A percentile compares a stretch with the other conserved stretches of the same genome.
These are phyloP conservation scores for Ceratoteleas bidentatus DNA, from an alignment of 1,140 invertebrate species.

Conservation along the genomic window DNA sequence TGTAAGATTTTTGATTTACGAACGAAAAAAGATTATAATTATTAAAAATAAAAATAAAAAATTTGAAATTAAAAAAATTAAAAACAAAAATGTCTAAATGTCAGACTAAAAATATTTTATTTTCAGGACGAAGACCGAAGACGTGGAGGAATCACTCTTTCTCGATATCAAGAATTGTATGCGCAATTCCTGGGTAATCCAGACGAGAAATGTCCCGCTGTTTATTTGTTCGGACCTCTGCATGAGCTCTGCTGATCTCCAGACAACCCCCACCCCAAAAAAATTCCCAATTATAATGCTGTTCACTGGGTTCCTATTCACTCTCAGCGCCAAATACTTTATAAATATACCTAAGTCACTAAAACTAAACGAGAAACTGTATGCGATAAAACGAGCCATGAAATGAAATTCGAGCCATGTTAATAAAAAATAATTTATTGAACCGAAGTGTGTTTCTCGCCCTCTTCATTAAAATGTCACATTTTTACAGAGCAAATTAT, in stretches of 20 bases:
- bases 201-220: conserved; percentile 86
- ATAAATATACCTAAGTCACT: conserved; percentile 18
- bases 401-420: conserved; percentile 9
- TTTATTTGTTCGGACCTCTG: conserved; percentile 90
- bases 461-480: conserved; percentile 22
- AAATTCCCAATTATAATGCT: conserved; percentile 24
- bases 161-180: conserved; percentile 91
- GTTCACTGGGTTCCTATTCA: conserved; percentile 33
- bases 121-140: conserved; percentile 89
- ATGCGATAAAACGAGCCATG: no score
- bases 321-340: conserved; percentile 25
- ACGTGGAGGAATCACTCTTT: conserved; percentile 87
- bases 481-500: conserved; percentile 35
- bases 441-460: conserved; percentile 36
- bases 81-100: conserved; percentile 20
- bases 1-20: conserved; percentile 81
- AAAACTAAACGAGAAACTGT: conserved; percentile 19
- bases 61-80: neutral
- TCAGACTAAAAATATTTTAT: conserved; percentile 11
- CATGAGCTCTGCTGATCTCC: conserved; percentile 68
- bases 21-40: no score
- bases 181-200: conserved; percentile 90
- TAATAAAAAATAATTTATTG: conserved; percentile 65
- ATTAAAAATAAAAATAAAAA: neutral
- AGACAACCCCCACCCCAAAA: neutral